Percentiles rank a stretch among this genome's conserved stretches.
Conservation (phyloP, 2,113 vertebrate genomes). For the Labeo rohita region DNA sequence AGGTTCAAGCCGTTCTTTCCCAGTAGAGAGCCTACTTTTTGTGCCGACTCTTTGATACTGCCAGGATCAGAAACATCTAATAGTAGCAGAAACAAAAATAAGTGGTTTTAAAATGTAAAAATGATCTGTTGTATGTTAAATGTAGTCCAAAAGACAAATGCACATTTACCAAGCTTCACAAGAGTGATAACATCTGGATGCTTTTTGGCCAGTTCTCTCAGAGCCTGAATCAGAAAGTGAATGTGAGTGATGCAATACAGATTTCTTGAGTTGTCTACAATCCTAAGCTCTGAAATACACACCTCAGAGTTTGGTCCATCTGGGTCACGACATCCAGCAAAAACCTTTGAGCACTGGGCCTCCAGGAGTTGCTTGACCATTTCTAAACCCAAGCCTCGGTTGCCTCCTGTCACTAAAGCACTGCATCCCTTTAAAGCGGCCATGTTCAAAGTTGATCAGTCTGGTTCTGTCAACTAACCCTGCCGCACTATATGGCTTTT, state of each 20-base stretch:
- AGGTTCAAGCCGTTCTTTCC: constrained; percentile 74
- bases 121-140: background rate
- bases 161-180: constrained; percentile 55
- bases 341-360: constrained; percentile 33
- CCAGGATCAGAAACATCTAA: constrained; percentile 65
- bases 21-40: constrained; percentile 68
- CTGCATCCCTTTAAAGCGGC: constrained; percentile 24
- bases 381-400: constrained; percentile 65
- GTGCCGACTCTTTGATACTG: constrained; percentile 72
- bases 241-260: background rate
- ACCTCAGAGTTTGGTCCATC: constrained; percentile 60
- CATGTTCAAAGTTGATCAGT: constrained; percentile 37
- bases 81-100: background rate
- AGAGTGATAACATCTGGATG: constrained; percentile 58
- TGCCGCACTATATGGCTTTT: background rate
- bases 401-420: constrained; percentile 65
- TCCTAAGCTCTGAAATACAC: constrained; percentile 15
- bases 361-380: constrained; percentile 61
- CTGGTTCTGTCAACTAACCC: background rate
- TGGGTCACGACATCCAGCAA: constrained; percentile 64
- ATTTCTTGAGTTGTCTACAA: background rate
- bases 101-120: background rate
- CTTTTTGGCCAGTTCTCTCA: constrained; percentile 59
- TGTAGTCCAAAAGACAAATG: background rate
- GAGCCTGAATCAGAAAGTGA: constrained; percentile 43